A percentile compares a stretch with the other conserved stretches of the same genome.
phyloP scores from a whole-genome alignment of 2,797 vertebrate genomes.

The Acanthis flammea region DNA sequence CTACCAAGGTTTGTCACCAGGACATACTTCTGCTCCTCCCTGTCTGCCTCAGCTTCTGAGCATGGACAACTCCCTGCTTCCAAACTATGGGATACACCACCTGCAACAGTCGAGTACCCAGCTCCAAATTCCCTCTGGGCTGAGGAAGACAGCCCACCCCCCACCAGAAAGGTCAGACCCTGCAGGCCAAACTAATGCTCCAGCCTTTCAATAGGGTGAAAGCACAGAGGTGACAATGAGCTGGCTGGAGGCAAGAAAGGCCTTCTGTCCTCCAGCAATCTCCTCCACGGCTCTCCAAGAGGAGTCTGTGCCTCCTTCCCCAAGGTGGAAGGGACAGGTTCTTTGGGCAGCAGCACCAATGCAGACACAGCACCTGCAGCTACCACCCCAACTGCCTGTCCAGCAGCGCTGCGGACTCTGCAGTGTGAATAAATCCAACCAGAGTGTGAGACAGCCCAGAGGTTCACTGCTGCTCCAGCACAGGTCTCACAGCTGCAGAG shows the following conservation, averaged over 20 bases:
- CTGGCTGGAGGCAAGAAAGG: not conserved
- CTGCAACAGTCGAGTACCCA: not conserved
- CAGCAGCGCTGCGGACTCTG: fast-evolving
- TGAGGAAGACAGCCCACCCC: not conserved
- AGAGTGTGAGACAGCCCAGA: not conserved
- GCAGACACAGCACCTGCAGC: fast-evolving
- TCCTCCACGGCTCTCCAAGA: not conserved
- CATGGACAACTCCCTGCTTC: not conserved
- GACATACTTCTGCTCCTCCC: not conserved
- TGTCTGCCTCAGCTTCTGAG: not conserved
- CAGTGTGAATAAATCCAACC: not conserved
- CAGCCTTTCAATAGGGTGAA: not conserved
- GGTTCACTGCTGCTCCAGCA: not conserved
- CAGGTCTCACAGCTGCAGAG: not conserved
- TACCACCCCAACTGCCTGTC: fast-evolving
- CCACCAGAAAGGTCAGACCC: not conserved
- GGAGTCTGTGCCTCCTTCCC: fast-evolving
- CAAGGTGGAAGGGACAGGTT: not conserved
- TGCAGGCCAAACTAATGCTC: not conserved
- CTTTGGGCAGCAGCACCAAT: not conserved
- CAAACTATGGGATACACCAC: fast-evolving
- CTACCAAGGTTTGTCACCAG: not conserved
- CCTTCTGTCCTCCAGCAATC: not conserved
- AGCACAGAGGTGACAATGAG: fast-evolving
- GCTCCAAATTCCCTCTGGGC: not conserved